phyloP scores from a whole-genome alignment of 2,797 vertebrate genomes.

The Sebastes trivittatus region DNA sequence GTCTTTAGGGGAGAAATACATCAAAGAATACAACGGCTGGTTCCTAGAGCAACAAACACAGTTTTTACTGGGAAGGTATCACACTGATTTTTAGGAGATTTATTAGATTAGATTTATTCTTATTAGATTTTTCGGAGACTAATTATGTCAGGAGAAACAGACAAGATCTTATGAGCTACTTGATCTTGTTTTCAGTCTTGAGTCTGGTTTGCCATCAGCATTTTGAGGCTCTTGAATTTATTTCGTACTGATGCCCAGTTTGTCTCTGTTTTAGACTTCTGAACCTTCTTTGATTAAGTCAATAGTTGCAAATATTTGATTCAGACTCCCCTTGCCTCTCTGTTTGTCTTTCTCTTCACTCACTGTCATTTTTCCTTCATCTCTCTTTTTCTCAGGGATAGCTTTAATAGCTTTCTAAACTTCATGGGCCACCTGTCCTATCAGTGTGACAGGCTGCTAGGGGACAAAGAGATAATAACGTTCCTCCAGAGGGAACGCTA shows the following conservation, averaged over 20 bases:
- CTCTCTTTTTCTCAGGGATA: conserved; percentile 54
- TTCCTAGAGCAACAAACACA: conserved; percentile 59
- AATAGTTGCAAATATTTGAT: neutral
- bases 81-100: neutral
- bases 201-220: neutral
- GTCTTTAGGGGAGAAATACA: conserved; percentile 66
- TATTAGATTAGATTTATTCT: neutral
- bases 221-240: neutral
- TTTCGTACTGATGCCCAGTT: neutral
- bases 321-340: neutral
- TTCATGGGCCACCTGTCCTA: conserved; percentile 67
- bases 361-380: neutral
- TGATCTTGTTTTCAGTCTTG: neutral
- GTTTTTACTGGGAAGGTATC: conserved; percentile 63
- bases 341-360: neutral
- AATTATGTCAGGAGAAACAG: neutral
- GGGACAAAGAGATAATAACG: conserved; percentile 56
- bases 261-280: neutral
- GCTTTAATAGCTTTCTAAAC: conserved; percentile 45
- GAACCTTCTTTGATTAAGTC: neutral
- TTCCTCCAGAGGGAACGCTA: conserved; percentile 69
- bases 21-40: conserved; percentile 50
- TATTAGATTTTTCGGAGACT: neutral
- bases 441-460: conserved; percentile 71
- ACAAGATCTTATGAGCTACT: neutral